phyloP scores from a whole-genome alignment of 2,797 vertebrate genomes.

The Poliocrania exsul region DNA sequence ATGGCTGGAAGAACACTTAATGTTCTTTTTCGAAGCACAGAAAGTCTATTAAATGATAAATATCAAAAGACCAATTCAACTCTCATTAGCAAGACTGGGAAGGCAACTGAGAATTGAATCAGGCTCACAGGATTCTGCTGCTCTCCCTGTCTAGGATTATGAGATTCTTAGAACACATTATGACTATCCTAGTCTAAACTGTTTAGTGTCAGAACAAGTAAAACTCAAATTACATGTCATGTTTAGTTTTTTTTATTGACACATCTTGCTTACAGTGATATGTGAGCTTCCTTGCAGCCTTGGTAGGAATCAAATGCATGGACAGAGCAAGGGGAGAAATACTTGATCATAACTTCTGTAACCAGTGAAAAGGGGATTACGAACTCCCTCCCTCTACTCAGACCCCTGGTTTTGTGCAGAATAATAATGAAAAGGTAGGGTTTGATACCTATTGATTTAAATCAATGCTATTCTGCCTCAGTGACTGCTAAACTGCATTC shows the following conservation, averaged over 20 bases:
- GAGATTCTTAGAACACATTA: not conserved
- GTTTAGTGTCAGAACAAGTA: not conserved
- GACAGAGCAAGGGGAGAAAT: not conserved
- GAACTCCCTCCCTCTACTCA: not conserved
- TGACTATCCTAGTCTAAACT: not conserved
- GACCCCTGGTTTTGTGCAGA: not conserved
- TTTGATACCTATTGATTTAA: not conserved
- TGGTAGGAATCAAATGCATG: not conserved
- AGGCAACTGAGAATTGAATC: not conserved
- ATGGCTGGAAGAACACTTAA: not conserved
- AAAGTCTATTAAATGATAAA: not conserved
- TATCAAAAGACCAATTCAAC: not conserved
- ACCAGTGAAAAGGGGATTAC: not conserved
- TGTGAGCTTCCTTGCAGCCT: not conserved
- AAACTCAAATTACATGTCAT: not conserved
- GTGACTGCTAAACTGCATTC: not conserved
- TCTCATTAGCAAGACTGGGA: not conserved
- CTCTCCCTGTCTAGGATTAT: not conserved
- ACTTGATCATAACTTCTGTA: not conserved
- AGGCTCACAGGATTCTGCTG: not conserved
- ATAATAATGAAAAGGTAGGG: not conserved
- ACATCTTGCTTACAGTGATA: not conserved
- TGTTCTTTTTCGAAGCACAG: not conserved
- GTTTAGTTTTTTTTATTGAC: accelerated
- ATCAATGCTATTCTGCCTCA: not conserved